Base-by-base conservation (phyloP, 2,888 invertebrate genomes). In the Caradrina kadenii region DNA sequence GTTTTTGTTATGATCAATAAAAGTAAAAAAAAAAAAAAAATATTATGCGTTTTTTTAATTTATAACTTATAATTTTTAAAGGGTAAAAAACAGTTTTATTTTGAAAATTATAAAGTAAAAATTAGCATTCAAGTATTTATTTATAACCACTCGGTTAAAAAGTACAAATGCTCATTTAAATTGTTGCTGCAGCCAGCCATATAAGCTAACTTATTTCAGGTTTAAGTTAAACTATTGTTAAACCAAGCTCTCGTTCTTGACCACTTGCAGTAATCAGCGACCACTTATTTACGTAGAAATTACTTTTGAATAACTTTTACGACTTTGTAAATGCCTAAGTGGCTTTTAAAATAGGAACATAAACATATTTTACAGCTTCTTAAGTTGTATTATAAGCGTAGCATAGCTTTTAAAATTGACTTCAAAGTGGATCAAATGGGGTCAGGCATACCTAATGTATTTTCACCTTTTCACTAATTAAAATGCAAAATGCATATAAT, bases 391-490 rank as follows among this genome's bases (percentile, higher is more conserved):
- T 79, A 77, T 65, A 8, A 68, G 45, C 53, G 22, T 81, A 73
- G 83, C 81, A 78, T n/a, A 21, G 15, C 71, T 60, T 69, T 83
- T 86, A 81, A 75, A 81, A 88, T 86, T 86, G 82, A 81, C 64
- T 63, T 70, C 48, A 15, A 55, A 68, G 59, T 54, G 72, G 53
- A 79, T 59, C 69, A 78, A 83, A 79, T 63, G 53, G 64, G 70
- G 55, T 65, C 63, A 53, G 35, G 69, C 73, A 31, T 7, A 35
- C 35, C 8, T 6, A 65, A 61, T 50, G 75, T 61, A 69, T 76
- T 86, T 83, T 86, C 82, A 77, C 68, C 68, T 80, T 86, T 82
- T 86, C 79, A 68, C 72, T 71, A 64, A 80, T 86, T 79, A 78
- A 65, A 68, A 79, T 80, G 65, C 73, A 55, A 49, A 60, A 60